Conservation (phyloP, 2,888 invertebrate genomes). For the Parnassius smintheus region DNA sequence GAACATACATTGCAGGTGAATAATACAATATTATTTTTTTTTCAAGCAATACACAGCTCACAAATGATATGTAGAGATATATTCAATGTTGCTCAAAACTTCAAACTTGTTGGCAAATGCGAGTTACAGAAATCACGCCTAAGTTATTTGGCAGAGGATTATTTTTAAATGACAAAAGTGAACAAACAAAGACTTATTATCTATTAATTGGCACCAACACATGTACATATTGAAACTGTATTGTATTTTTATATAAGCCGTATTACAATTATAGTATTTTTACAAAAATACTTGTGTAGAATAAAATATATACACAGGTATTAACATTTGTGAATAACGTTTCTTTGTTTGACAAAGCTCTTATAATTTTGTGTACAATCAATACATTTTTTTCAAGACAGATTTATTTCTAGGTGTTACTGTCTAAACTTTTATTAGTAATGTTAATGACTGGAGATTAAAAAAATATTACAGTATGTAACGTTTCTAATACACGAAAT, state of each 20-base stretch:
- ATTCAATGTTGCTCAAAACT: conserved; percentile 1
- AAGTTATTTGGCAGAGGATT: conserved; percentile 10
- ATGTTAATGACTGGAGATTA: neutral
- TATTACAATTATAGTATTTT: neutral
- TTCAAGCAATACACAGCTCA: conserved; percentile 37
- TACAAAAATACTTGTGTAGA: too few relatives aligned
- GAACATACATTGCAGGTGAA: conserved; percentile 43
- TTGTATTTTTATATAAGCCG: neutral
- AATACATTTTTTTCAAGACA: too few relatives aligned
- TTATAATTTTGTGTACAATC: too few relatives aligned
- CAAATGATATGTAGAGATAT: conserved; percentile 26
- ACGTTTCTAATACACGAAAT: neutral
- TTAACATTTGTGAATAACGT: too few relatives aligned
- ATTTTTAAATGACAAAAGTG: conserved; percentile 24
- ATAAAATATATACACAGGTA: too few relatives aligned
- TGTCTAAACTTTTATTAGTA: too few relatives aligned
- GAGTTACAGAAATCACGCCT: neutral
- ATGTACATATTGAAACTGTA: conserved; percentile 32
- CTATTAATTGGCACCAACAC: conserved; percentile 60
- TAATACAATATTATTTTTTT: conserved; percentile 48
- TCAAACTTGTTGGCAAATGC: conserved; percentile 12
- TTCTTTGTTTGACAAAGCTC: too few relatives aligned
- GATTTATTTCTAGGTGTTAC: neutral
- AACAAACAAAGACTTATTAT: conserved; percentile 41
- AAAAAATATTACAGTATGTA: neutral